These are phyloP conservation scores for Pseudochirops cupreus DNA, from an alignment of 2,797 vertebrate species.

Conservation along the genomic window DNA sequence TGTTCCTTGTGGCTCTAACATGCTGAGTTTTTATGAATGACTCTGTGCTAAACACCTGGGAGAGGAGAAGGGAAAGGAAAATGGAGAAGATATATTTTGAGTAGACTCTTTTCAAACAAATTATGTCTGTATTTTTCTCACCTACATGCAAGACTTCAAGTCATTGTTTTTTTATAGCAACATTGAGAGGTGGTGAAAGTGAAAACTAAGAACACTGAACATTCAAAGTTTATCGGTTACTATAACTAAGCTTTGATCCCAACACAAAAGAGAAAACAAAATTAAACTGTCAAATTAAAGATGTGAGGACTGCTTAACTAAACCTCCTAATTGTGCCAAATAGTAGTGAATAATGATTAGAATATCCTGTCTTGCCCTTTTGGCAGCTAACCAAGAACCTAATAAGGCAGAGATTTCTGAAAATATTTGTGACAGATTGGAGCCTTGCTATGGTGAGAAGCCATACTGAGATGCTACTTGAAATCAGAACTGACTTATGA, in stretches of 20 bases:
- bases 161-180: constrained; percentile 4
- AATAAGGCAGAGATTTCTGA: background rate
- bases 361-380: background rate
- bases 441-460: background rate
- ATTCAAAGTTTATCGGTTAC: constrained; percentile 44
- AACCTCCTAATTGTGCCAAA: constrained; percentile 2
- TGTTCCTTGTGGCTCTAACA: background rate
- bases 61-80: background rate
- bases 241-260: constrained; percentile 37
- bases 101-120: background rate
- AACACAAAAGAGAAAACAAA: constrained; percentile 38
- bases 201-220: constrained; percentile 35
- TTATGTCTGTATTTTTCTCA: background rate
- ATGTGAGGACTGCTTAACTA: constrained; percentile 34
- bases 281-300: constrained; percentile 30
- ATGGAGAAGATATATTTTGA: background rate
- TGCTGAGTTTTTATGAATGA: background rate
- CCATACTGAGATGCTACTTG: background rate
- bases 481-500: background rate
- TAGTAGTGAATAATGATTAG: background rate
- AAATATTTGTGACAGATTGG: background rate
- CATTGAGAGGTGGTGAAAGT: background rate
- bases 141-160: background rate
- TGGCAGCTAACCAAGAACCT: constrained; percentile 11
- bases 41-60: background rate